Percentiles rank a stretch among this genome's conserved stretches.
phyloP scores from a whole-genome alignment of 2,797 vertebrate species.

The Sternarchorhynchus goeldii region DNA sequence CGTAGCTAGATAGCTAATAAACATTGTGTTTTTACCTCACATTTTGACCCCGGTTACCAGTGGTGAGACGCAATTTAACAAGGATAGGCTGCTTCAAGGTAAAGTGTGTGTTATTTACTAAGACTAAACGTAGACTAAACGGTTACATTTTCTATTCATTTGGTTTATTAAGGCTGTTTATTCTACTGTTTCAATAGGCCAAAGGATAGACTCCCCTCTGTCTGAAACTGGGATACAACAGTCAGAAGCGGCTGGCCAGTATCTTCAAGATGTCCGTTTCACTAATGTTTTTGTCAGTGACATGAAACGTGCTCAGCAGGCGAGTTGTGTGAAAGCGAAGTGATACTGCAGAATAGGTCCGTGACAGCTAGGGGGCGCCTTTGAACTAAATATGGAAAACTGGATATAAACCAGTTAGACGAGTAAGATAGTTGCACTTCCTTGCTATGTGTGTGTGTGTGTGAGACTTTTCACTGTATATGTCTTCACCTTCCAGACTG shows the following conservation, averaged over 20 bases:
- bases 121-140: not conserved
- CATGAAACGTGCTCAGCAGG: conserved; percentile 85
- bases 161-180: not conserved
- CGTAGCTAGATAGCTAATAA: not conserved
- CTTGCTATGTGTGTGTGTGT: not conserved
- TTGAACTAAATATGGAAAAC: not conserved
- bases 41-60: conserved; percentile 63
- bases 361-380: conserved; percentile 20
- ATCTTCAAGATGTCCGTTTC: conserved; percentile 82
- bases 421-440: no score
- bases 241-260: conserved; percentile 81
- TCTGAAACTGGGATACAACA: conserved; percentile 84
- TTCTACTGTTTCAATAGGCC: conserved; percentile 70
- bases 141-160: not conserved
- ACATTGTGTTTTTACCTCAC: not conserved
- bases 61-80: conserved; percentile 91
- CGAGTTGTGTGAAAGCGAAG: conserved; percentile 41
- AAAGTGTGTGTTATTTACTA: conserved; percentile 14
- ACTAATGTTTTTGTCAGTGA: conserved; percentile 86
- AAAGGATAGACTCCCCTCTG: conserved; percentile 82
- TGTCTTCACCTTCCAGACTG: conserved; percentile 76
- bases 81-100: conserved; percentile 91
- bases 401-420: not conserved
- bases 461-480: not conserved
- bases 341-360: not conserved